Conservation (phyloP, 2,888 invertebrate genomes). For the Phaonia tiefii region DNA sequence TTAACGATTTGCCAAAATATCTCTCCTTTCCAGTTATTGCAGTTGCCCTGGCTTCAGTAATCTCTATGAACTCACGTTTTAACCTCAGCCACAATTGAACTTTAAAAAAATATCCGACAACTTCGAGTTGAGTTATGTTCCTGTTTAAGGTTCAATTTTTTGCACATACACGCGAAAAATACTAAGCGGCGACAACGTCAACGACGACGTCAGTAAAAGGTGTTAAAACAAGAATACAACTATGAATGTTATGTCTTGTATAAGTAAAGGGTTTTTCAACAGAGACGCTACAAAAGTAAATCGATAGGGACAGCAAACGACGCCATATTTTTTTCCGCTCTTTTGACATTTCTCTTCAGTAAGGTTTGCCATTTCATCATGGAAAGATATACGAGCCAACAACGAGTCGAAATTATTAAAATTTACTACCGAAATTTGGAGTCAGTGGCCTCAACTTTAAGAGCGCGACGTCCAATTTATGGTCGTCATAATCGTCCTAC, state of each 20-base stretch:
- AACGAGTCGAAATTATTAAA: too few relatives aligned
- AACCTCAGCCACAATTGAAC: conserved; percentile 17
- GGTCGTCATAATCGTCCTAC: too few relatives aligned
- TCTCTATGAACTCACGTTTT: conserved; percentile 38
- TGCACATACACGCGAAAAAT: background rate
- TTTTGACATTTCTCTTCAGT: too few relatives aligned
- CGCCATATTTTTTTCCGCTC: too few relatives aligned
- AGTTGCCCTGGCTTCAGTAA: background rate
- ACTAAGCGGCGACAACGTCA: background rate
- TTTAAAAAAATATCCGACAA: conserved; percentile 1
- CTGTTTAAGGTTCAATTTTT: conserved; percentile 23
- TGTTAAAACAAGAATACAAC: conserved; percentile 32
- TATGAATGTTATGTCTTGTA: conserved; percentile 26
- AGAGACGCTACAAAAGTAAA: too few relatives aligned
- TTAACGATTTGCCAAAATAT: background rate
- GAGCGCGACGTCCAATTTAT: too few relatives aligned
- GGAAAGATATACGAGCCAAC: too few relatives aligned
- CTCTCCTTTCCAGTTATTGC: background rate
- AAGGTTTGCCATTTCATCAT: too few relatives aligned
- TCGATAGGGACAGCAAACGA: too few relatives aligned
- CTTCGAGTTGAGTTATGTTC: conserved; percentile 29
- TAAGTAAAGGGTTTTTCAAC: too few relatives aligned
- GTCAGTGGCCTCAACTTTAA: too few relatives aligned
- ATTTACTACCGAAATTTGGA: too few relatives aligned
- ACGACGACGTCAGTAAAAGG: background rate